Percentiles rank a stretch among this genome's conserved stretches.
phyloP scores from a whole-genome alignment of 2,113 vertebrate genomes.

The Sebastes fasciatus region DNA sequence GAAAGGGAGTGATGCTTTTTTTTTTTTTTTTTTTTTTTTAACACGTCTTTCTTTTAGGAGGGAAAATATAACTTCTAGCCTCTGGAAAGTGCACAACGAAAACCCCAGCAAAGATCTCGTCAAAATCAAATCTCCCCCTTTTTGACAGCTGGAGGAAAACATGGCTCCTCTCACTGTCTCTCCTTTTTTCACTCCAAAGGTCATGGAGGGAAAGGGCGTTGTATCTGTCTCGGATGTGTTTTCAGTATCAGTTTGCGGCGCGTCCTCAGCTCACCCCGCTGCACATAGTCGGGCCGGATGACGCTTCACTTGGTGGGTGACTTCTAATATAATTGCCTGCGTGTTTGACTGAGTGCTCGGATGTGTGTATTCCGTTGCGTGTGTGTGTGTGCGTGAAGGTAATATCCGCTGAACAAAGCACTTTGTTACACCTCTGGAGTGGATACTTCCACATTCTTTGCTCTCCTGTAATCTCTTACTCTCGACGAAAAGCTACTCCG shows the following conservation, averaged over 20 bases:
- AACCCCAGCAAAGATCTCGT: slow-evolving; percentile 32
- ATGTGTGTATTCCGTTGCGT: slow-evolving; percentile 2
- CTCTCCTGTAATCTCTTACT: neutral
- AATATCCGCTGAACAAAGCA: slow-evolving; percentile 33
- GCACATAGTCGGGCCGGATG: slow-evolving; percentile 3
- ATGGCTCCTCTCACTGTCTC: neutral
- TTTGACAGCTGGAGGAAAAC: slow-evolving; percentile 54
- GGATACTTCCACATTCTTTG: neutral
- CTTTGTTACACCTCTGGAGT: slow-evolving; percentile 14
- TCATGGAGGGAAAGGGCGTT: slow-evolving; percentile 32
- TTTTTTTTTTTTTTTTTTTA: too few relatives aligned
- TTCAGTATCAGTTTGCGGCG: slow-evolving; percentile 25
- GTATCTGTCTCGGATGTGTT: slow-evolving; percentile 40
- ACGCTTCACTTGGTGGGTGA: slow-evolving; percentile 37
- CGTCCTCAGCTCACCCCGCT: slow-evolving; percentile 38
- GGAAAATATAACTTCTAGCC: neutral
- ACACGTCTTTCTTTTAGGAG: too few relatives aligned
- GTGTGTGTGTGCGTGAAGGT: slow-evolving; percentile 13
- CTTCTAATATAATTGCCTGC: slow-evolving; percentile 36
- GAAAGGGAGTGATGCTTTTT: slow-evolving; percentile 4
- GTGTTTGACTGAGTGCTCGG: slow-evolving; percentile 17
- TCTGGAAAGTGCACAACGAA: neutral
- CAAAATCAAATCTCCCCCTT: slow-evolving; percentile 34
- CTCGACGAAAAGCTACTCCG: neutral
- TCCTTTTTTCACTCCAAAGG: slow-evolving; percentile 43